Percentiles rank a stretch among this genome's conserved stretches.
Conservation (phyloP, 1,140 invertebrate genomes). For the Megalonaias nervosa region DNA sequence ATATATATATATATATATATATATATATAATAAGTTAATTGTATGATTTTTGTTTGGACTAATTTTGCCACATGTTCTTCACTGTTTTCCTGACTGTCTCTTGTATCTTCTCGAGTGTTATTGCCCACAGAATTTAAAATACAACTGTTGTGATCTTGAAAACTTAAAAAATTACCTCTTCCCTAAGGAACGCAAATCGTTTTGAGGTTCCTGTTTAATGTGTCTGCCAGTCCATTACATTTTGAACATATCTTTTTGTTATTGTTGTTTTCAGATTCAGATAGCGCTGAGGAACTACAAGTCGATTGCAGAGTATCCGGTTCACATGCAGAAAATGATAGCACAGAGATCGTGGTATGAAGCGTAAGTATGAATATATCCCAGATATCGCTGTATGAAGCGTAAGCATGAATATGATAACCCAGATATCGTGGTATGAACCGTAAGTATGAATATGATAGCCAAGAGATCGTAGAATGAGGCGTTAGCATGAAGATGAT, state of each 20-base stretch:
- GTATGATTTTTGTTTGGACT: too few relatives aligned
- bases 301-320: conserved; percentile 62
- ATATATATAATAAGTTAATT: too few relatives aligned
- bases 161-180: too few relatives aligned
- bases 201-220: too few relatives aligned
- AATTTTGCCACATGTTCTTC: too few relatives aligned
- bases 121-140: too few relatives aligned
- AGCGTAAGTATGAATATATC: conserved; percentile 55
- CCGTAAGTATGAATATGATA: conserved; percentile 42
- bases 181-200: too few relatives aligned
- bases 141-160: too few relatives aligned
- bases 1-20: too few relatives aligned
- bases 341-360: conserved; percentile 61
- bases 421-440: conserved; percentile 60
- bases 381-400: conserved; percentile 57
- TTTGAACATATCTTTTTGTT: background rate
- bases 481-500: background rate
- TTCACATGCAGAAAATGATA: conserved; percentile 60
- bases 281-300: conserved; percentile 63
- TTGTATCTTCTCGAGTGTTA: too few relatives aligned
- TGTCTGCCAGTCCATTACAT: background rate
- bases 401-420: conserved; percentile 52
- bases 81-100: too few relatives aligned
- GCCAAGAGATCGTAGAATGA: too few relatives aligned
- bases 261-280: conserved; percentile 46